Percentiles rank a stretch among this genome's conserved stretches.
Evolutionary conservation across 2,113 vertebrate species (phyloP).

Genomic region (Erythrocercus mccallii): DNA sequence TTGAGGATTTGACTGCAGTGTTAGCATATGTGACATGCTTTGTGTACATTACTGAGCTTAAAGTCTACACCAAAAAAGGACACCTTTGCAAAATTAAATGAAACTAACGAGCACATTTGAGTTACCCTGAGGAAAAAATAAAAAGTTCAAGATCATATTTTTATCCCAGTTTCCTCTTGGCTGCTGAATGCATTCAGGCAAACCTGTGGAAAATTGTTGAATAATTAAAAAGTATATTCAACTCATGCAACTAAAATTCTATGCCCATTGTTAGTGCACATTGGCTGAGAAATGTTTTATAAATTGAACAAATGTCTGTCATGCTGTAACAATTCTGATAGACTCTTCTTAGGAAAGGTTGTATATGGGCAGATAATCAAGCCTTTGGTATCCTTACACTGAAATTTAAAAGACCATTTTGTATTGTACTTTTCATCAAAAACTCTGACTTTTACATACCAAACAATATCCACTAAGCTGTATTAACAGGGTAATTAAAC

Average conservation of each 20-base stretch:
- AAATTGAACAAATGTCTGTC: neutral
- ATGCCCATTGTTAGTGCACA: neutral
- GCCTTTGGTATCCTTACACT: neutral
- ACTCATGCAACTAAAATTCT: neutral
- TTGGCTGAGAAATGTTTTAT: neutral
- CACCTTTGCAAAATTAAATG: neutral
- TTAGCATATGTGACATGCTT: neutral
- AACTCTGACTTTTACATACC: neutral
- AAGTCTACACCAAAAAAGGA: neutral
- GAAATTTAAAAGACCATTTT: neutral
- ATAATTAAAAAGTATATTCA: neutral
- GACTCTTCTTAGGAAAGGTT: neutral
- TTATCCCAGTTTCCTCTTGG: neutral
- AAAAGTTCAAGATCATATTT: neutral
- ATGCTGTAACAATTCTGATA: neutral
- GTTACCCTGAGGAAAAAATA: neutral
- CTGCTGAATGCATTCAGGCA: neutral
- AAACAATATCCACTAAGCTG: neutral
- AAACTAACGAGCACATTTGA: neutral
- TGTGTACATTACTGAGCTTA: neutral
- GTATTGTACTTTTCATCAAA: neutral
- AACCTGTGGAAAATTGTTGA: neutral
- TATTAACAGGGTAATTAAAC: slow-evolving; percentile 57
- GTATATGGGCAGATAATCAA: neutral
- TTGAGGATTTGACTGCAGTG: neutral